These are phyloP conservation scores for Arrhopalites spinosus DNA, from an alignment of 2,888 invertebrate genomes.

Conservation along the genomic window DNA sequence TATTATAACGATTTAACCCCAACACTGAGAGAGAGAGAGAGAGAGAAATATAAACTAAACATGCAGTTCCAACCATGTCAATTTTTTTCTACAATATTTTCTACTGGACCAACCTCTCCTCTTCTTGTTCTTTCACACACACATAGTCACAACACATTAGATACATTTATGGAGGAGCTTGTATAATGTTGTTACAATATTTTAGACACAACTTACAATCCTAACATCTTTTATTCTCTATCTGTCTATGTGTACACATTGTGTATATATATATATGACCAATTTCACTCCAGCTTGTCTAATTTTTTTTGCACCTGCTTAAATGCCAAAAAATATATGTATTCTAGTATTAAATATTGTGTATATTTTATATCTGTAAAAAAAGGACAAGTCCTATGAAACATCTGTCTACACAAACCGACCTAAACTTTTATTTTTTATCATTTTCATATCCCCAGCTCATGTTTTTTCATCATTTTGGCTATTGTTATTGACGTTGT, in stretches of 20 bases:
- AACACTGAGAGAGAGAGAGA: no score
- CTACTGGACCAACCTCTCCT: no score
- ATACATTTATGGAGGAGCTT: no score
- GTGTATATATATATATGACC: no score
- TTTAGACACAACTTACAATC: no score
- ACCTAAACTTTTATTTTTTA: background rate
- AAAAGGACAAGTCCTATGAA: conserved; percentile 30
- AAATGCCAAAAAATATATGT: background rate
- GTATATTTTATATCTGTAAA: background rate
- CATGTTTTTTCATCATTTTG: conserved; percentile 12
- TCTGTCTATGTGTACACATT: no score
- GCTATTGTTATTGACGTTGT: conserved; percentile 13
- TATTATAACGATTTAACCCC: no score
- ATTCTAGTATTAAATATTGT: background rate
- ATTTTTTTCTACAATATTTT: no score
- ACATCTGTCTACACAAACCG: conserved; percentile 39
- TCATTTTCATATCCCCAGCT: background rate
- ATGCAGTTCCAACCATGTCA: background rate
- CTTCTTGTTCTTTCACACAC: no score
- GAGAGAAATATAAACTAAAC: background rate
- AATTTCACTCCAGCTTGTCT: background rate
- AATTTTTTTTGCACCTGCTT: background rate
- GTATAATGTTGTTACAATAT: no score
- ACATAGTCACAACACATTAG: no score
- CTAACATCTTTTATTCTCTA: no score